Evolutionary conservation across 2,888 invertebrate species (phyloP), one percentile per base, ranked within the genome.

Genomic region (Polydesmus complanatus): DNA sequence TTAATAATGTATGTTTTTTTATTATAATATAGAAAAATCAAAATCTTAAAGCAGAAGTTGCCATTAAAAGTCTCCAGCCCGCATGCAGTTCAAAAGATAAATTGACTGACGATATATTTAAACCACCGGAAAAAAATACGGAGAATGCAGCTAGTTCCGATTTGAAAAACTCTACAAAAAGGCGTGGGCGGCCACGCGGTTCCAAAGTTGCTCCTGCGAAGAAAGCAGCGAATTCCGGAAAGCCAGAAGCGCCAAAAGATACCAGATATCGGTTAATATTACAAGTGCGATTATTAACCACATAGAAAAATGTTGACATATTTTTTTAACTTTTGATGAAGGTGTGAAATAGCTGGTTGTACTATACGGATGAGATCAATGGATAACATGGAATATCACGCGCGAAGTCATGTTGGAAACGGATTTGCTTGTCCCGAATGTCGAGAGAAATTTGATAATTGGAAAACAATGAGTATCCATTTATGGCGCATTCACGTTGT

Each of bases 401-500:
- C 79, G 49, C 78, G 78, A 67, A 85, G 83, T 68, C 85, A 86
- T 68, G 58, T 58, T 2, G 58, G 55, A 5, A 68, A 68, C 14
- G 69, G 69, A 27, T 79, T 77, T 67, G 75, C 75, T 27, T 89
- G 89, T 73, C 80, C 80, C 0, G 84, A 86, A 70, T 89, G 89
- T 71, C 74, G 77, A 0, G 65, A 66, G 5, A 75, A 76, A 62
- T 80, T 78, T 68, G 67, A 71, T 1, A 78, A 78, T 8, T 86
- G 86, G 78, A 82, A 83, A 66, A 77, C 80, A 0, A 70, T 88
- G n/a, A 83, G 85, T 63, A 81, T 83, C 2, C 91, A 91, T 70
- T 75, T 90, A 54, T 91, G 90, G 90, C 69, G 84, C 56, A 69
- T 75, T 0, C 90, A 91, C 71, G 77, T 79, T 54, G 79, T 88